Evolutionary conservation across 2,888 invertebrate genomes (phyloP), one percentile per base, ranked within the genome.

Genomic region (Heliconius charithonia): DNA sequence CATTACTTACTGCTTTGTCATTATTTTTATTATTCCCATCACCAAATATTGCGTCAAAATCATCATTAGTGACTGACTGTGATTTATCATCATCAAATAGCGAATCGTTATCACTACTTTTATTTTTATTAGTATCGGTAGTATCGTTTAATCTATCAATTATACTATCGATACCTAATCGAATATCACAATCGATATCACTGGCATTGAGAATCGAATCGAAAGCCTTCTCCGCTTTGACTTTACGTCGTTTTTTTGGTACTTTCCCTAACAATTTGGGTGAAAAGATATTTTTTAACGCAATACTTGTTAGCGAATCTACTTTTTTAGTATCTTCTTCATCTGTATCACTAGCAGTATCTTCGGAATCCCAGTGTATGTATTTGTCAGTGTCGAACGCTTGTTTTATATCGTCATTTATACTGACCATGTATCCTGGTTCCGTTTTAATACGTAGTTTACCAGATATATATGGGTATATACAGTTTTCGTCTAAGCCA

Each of bases 251-350:
- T 76, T 87, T 93, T 67, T 85, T 89, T 0, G 90, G 91, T 0
- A 91, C 88, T 84, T 89, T 91, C 0, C 90, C 92, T 0, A 92
- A 76, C 3, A 85, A 83, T 75, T 86, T 88, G 4, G 84, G 83
- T 0, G 93, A 92, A 85, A 91, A 93, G 70, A 94, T 85, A 0
- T 87, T 89, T 78, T 91, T 91, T 0, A 95, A 77, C 0, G 90
- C 79, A 0, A 94, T 82, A 0, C 85, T 84, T 0, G 87, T 83
- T 0, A 95, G 84, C 0, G 83, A 84, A 0, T 89, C 84, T 0
- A 93, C 85, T 19, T 70, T 82, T 16, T 78, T 86, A 4, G 81
- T 81, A 2, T 67, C 62, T 0, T 41, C n/a, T 0, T 66, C 59
- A 2, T 79, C 83, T 19, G 71, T 78, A 9, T 82, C 83, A 6